phyloP scores from a whole-genome alignment of 2,797 vertebrate genomes.

The Lindbergichthys nudifrons region DNA sequence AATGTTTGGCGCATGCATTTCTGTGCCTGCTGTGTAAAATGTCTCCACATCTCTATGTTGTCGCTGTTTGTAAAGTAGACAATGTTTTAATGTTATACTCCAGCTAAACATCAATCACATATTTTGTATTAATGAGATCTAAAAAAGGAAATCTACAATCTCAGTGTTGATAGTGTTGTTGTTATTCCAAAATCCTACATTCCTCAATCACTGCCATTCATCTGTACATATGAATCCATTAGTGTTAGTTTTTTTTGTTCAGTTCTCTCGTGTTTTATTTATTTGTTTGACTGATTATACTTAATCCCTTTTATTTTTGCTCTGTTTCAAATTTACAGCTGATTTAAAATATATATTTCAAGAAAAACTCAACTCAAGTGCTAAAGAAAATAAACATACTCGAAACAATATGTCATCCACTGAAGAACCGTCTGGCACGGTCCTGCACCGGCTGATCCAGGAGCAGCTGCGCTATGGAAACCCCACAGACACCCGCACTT shows the following conservation, averaged over 20 bases:
- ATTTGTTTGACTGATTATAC: constrained; percentile 12
- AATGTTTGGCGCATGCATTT: constrained; percentile 71
- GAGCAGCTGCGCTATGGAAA: constrained; percentile 98
- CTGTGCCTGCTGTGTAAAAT: constrained; percentile 63
- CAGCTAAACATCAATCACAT: neutral
- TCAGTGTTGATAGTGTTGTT: constrained; percentile 4
- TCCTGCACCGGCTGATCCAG: constrained; percentile 97
- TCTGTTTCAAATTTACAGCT: constrained; percentile 65
- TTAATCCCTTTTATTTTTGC: constrained; percentile 2
- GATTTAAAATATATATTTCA: constrained; percentile 23
- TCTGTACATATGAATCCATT: neutral
- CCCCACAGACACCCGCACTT: constrained; percentile 94
- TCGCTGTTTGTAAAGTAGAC: constrained; percentile 65
- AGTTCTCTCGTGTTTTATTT: neutral
- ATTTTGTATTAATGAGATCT: neutral
- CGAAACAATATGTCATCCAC: constrained; percentile 89
- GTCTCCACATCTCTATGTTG: constrained; percentile 64
- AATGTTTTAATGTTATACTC: neutral
- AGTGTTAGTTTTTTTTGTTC: neutral
- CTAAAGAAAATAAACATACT: constrained; percentile 39
- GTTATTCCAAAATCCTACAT: neutral
- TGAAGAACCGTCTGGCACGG: constrained; percentile 96
- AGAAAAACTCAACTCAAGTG: constrained; percentile 44
- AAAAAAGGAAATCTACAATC: neutral
- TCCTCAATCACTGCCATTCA: neutral